These are phyloP conservation scores for Diorhabda elongata DNA, from an alignment of 1,140 invertebrate species.

Conservation along the genomic window DNA sequence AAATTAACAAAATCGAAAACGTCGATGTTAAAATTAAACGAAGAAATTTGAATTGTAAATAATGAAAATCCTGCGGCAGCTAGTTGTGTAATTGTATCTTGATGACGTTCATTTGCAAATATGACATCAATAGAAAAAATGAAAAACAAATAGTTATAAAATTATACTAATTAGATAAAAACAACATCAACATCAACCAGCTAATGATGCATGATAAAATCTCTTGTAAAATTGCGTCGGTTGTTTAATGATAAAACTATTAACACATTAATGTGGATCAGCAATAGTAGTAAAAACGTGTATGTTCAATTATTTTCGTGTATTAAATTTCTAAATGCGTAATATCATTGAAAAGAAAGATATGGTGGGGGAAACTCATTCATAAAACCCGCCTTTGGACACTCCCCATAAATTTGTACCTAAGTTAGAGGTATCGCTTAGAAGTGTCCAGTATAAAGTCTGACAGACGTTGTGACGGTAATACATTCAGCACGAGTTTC, in stretches of 20 bases:
- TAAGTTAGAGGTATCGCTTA: constrained; percentile 16
- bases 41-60: no score
- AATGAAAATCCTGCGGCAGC: no score
- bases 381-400: constrained; percentile 20
- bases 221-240: background rate
- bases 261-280: no score
- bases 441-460: constrained; percentile 27
- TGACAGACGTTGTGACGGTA: constrained; percentile 27
- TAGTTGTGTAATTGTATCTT: no score
- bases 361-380: constrained; percentile 20
- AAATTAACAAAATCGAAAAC: no score
- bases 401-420: constrained; percentile 28
- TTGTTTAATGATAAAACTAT: background rate
- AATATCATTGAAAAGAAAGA: background rate
- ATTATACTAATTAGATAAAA: background rate
- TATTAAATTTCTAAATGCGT: constrained; percentile 1
- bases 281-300: background rate
- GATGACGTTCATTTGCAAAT: no score
- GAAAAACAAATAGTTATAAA: no score
- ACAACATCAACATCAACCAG: background rate
- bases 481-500: constrained; percentile 20
- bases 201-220: background rate
- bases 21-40: no score
- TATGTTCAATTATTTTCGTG: background rate
- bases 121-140: no score